These are phyloP conservation scores for Lepidocyrtoides sp. DNA, from an alignment of 2,888 invertebrate species.

Conservation along the genomic window DNA sequence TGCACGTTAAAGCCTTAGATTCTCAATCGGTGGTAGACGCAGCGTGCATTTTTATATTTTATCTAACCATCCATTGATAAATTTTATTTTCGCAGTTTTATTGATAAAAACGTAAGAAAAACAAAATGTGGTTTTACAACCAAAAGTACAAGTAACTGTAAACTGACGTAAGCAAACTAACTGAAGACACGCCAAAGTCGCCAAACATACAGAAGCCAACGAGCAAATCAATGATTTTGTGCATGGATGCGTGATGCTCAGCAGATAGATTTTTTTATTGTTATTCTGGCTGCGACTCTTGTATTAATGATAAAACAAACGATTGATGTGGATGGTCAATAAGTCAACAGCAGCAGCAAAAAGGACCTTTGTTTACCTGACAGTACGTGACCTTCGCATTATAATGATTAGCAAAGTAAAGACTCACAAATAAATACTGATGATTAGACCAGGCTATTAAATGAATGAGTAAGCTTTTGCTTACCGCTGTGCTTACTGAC, in stretches of 20 bases:
- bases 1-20: too few species aligned
- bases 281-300: slow-evolving; percentile 27
- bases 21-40: too few species aligned
- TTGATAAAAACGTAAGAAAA: slow-evolving; percentile 3
- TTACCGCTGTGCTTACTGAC: neutral
- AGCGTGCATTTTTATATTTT: too few species aligned
- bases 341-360: neutral
- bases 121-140: slow-evolving; percentile 17
- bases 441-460: slow-evolving; percentile 31
- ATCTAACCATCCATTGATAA: neutral
- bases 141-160: neutral
- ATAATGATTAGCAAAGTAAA: slow-evolving; percentile 39
- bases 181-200: neutral
- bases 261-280: slow-evolving; percentile 16
- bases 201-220: neutral
- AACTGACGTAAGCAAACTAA: neutral
- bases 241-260: slow-evolving; percentile 64
- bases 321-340: slow-evolving; percentile 6
- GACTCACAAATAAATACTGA: slow-evolving; percentile 2
- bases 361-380: slow-evolving; percentile 12
- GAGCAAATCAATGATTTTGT: slow-evolving; percentile 45
- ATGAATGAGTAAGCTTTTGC: neutral
- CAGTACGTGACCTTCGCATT: slow-evolving; percentile 36
- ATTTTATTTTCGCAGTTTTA: neutral
- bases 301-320: slow-evolving; percentile 1